Evolutionary conservation across 2,888 invertebrate genomes (phyloP), one percentile per base, ranked within the genome.

Genomic region (Ophion obscuratus): DNA sequence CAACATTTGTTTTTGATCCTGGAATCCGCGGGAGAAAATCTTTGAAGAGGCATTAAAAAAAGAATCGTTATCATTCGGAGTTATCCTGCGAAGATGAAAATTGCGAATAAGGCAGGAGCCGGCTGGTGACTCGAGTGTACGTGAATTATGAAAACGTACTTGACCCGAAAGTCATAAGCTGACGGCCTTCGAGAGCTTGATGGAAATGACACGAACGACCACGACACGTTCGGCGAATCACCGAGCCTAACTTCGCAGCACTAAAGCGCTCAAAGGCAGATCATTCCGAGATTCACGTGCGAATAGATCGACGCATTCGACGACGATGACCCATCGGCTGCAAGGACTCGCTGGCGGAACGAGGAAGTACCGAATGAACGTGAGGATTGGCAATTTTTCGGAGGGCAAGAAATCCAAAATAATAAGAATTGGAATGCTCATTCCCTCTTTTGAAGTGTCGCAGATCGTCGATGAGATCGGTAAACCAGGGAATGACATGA

Each of bases 131-230:
- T 66, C 71, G 78, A 67, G 64, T 57, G 73, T 64, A 79, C 14
- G 62, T 67, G 77, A 84, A 87, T 87, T 85, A 84, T 84, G 84
- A 87, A 87, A 87, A 82, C 88, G 88, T 87, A 84, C 88, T 88
- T 88, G 88, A 88, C 88, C 88, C 83, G 87, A 87, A 88, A 88
- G 78, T 81, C 81, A 86, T 57, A 66, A 81, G 62, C 87, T 62
- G 70, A 71, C 78, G 79, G 36, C 71, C 68, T 75, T 81, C 53
- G 64, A 61, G 62, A 76, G 84, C 88, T 88, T 87, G 86, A 87
- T 87, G 83, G 85, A 87, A 86, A 87, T 87, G 87, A 84, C 86
- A 87, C 78, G 78, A 75, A 87, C 40, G 78, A 81, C 79, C 85
- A 36, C 59, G 78, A 74, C 81, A 81, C 78, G 85, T 57, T 86